Evolutionary conservation across 2,113 vertebrate genomes (phyloP).

Genomic region (Phalacrocorax brasilianus): DNA sequence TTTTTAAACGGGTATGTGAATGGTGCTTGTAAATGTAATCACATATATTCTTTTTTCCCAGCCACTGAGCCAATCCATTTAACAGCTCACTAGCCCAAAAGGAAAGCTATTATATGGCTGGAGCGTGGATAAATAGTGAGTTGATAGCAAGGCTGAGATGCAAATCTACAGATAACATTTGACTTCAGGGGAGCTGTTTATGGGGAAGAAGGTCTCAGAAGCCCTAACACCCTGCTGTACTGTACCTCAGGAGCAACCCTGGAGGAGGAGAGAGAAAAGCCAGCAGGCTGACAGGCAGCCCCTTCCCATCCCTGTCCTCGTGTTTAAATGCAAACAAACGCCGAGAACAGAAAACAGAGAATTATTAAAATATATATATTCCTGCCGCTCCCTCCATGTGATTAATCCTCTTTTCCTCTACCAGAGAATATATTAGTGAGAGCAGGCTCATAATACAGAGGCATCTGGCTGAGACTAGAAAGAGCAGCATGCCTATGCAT

Average conservation of each 20-base stretch:
- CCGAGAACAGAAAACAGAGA: background rate
- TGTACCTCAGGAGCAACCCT: background rate
- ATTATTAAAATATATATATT: background rate
- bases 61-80: background rate
- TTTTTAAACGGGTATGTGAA: background rate
- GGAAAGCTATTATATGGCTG: background rate
- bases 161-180: constrained; percentile 17
- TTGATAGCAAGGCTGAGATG: background rate
- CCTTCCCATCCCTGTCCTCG: background rate
- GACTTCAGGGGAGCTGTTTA: background rate
- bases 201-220: background rate
- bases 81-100: background rate
- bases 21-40: background rate
- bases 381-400: background rate
- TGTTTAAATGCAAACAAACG: constrained; percentile 27
- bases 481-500: constrained; percentile 25
- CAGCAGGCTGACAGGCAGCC: background rate
- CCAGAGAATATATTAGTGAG: background rate
- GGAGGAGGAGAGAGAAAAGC: background rate
- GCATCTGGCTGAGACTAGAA: constrained; percentile 48
- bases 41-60: fast-evolving
- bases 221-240: background rate
- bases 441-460: background rate
- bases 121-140: background rate
- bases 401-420: constrained; percentile 27